Evolutionary conservation across 2,113 vertebrate genomes (phyloP), one percentile per base, ranked within the genome.

Genomic region (Poeciliopsis retropinna): DNA sequence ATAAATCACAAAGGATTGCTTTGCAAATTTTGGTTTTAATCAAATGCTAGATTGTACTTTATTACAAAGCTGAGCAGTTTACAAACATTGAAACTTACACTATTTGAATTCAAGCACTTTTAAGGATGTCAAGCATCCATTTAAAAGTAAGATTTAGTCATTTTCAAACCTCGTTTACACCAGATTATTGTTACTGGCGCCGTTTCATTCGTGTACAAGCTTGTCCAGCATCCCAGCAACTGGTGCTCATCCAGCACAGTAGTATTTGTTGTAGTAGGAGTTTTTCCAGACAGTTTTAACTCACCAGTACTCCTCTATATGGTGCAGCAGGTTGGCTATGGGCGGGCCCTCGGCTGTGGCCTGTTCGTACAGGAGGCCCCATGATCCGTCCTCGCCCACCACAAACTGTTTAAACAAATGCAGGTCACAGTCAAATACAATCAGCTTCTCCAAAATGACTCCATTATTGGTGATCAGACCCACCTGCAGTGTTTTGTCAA

Each of bases 401-500:
- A 96, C 94, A 84, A 96, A 95, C 96, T 96, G 81, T 6, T 60
- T 5, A 37, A 31, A 60, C 66, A 72, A 34, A 80, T 27, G 81
- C 28, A 69, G 14, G 32, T 32, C 9, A 15, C 1, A 62, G 47
- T 81, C 41, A 71, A 25, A 5, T 27, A 8, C 1, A 14, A 37
- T 57, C 37, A 0, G 31, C 2, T n/a, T 1, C 1, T 39, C 9
- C 39, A 5, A 70, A 29, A 1, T 1, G 8, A 31, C 5, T 3
- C 8, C 2, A 0, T 32, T 11, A 3, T 2, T 3, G 0, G 10
- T 27, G 41, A 44, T 0, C 32, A 17, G 28, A 74, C 28, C 62
- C 76, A 96, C 96, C 95, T 96, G 96, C 68, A 96, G 81, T 0
- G 95, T 96, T 87, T 96, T 96, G 86, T 96, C 96, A 70, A 96